These are phyloP conservation scores for Eupithecia tripunctaria DNA, from an alignment of 2,888 invertebrate species.

Conservation along the genomic window DNA sequence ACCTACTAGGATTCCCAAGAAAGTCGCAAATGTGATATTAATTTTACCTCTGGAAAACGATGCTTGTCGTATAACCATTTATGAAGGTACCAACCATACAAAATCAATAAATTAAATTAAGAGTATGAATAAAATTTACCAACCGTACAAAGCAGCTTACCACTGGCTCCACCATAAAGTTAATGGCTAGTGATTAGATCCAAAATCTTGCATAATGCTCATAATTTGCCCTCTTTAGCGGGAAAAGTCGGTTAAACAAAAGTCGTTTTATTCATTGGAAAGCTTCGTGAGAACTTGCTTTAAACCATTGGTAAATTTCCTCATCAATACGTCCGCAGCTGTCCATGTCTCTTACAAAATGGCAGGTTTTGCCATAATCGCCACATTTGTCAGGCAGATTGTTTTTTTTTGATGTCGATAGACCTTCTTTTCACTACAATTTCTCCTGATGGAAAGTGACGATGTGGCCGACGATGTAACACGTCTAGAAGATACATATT, in stretches of 20 bases:
- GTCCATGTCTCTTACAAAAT: background rate
- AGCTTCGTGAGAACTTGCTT: slow-evolving; percentile 15
- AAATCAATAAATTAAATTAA: background rate
- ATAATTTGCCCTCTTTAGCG: slow-evolving; percentile 36
- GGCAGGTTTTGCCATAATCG: too few relatives aligned
- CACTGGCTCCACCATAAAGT: slow-evolving; percentile 29
- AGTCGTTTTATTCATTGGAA: slow-evolving; percentile 35
- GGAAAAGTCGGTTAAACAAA: slow-evolving; percentile 28
- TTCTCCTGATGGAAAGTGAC: too few relatives aligned
- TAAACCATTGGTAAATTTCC: background rate
- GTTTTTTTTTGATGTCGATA: too few relatives aligned
- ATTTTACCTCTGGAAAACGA: background rate
- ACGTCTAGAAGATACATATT: too few relatives aligned
- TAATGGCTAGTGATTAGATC: slow-evolving; percentile 41
- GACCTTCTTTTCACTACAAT: too few relatives aligned
- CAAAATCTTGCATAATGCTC: slow-evolving; percentile 38
- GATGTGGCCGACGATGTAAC: too few relatives aligned
- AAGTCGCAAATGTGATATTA: too few relatives aligned
- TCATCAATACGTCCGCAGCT: background rate
- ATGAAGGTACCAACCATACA: background rate
- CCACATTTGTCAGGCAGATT: too few relatives aligned
- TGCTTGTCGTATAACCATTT: background rate
- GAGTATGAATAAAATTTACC: slow-evolving; percentile 14
- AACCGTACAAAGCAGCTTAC: slow-evolving; percentile 32
- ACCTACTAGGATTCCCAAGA: too few relatives aligned